phyloP scores from a whole-genome alignment of 2,888 invertebrate species.

The Pantelozetes paolii region DNA sequence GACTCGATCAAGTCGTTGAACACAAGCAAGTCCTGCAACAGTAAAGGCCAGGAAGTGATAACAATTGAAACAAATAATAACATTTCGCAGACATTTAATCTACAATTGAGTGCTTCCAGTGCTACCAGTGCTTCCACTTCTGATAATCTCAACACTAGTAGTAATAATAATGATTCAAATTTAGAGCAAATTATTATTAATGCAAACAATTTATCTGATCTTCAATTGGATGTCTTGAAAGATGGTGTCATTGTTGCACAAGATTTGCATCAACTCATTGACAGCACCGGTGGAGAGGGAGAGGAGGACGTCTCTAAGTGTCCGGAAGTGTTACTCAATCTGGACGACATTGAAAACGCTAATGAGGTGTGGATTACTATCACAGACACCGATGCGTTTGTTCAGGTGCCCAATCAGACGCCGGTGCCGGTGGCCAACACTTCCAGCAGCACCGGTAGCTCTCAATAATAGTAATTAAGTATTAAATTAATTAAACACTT shows the following conservation, averaged over 20 bases:
- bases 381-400: constrained; percentile 13
- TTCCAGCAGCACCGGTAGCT: neutral
- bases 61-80: constrained; percentile 21
- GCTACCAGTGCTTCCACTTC: constrained; percentile 21
- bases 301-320: neutral
- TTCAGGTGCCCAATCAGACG: constrained; percentile 19
- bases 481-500: neutral
- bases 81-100: neutral
- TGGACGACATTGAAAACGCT: constrained; percentile 28
- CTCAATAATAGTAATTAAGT: neutral
- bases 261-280: constrained; percentile 25
- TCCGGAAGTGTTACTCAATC: constrained; percentile 15
- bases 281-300: neutral
- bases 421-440: neutral
- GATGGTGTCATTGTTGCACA: constrained; percentile 2
- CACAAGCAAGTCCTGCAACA: neutral
- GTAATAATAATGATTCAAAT: constrained; percentile 1
- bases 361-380: constrained; percentile 32
- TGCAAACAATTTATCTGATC: constrained; percentile 13
- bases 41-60: constrained; percentile 9
- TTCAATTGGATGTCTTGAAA: neutral
- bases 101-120: constrained; percentile 22
- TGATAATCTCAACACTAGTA: neutral
- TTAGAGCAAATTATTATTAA: constrained; percentile 23
- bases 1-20: neutral